A percentile compares a stretch with the other conserved stretches of the same genome.
Conservation (phyloP, 2,888 invertebrate genomes). For the Cataglyphis livida region DNA sequence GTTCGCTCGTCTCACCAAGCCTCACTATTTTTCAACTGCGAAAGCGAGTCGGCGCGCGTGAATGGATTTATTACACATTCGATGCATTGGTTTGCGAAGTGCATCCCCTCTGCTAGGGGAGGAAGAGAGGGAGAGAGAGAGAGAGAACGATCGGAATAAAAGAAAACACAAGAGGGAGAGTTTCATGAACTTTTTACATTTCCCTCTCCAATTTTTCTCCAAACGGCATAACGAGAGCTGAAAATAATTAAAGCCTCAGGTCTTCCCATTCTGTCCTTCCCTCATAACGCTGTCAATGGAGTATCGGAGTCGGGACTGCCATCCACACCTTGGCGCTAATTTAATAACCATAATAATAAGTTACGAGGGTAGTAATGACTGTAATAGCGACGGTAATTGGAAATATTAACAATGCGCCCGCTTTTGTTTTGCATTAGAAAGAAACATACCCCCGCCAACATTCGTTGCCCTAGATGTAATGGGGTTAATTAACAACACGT, state of each 20-base stretch:
- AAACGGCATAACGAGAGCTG: slow-evolving; percentile 19
- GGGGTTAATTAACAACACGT: slow-evolving; percentile 41
- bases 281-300: slow-evolving; percentile 10
- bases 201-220: neutral
- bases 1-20: slow-evolving; percentile 37
- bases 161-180: slow-evolving; percentile 4
- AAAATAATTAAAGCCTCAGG: slow-evolving; percentile 40
- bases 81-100: slow-evolving; percentile 12
- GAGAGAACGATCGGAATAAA: neutral
- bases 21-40: slow-evolving; percentile 43
- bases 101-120: neutral
- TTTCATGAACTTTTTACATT: slow-evolving; percentile 10
- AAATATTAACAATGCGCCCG: slow-evolving; percentile 47
- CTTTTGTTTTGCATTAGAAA: slow-evolving; percentile 43
- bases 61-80: slow-evolving; percentile 61
- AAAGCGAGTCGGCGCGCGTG: slow-evolving; percentile 36
- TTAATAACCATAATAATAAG: slow-evolving; percentile 49
- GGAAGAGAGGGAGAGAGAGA: neutral
- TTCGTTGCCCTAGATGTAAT: slow-evolving; percentile 19
- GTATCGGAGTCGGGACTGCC: slow-evolving; percentile 24
- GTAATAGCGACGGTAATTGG: slow-evolving; percentile 44
- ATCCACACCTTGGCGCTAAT: slow-evolving; percentile 7
- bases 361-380: slow-evolving; percentile 35
- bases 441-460: neutral
- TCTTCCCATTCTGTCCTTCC: neutral